Conservation (phyloP, 2,113 vertebrate species). For the human (Homo sapiens) region GRCh38 chr7:18834501-18835000, state of each 20-base stretch:
- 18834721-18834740: constrained; percentile 83
- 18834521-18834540: not conserved
- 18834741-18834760: constrained; percentile 88
- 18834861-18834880: constrained; percentile 90
- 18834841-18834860: constrained; percentile 91
- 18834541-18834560: not conserved
- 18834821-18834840: constrained; percentile 87
- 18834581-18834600: constrained; percentile 56
- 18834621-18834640: constrained; percentile 72
- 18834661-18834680: constrained; percentile 71
- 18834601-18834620: constrained; percentile 59
- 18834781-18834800: constrained; percentile 89
- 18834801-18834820: constrained; percentile 88
- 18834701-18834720: constrained; percentile 84
- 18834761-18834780: constrained; percentile 87
- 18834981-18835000: constrained; percentile 95
- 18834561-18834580: not conserved
- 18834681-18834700: constrained; percentile 85
- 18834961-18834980: constrained; percentile 87
- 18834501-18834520: constrained; percentile 59
- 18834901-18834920: constrained; percentile 87
- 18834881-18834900: constrained; percentile 90
- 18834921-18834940: constrained; percentile 89
- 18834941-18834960: constrained; percentile 86
- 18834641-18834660: constrained; percentile 72